Conservation (phyloP, 2,797 vertebrate species). For the Anguilla pacifica region DNA sequence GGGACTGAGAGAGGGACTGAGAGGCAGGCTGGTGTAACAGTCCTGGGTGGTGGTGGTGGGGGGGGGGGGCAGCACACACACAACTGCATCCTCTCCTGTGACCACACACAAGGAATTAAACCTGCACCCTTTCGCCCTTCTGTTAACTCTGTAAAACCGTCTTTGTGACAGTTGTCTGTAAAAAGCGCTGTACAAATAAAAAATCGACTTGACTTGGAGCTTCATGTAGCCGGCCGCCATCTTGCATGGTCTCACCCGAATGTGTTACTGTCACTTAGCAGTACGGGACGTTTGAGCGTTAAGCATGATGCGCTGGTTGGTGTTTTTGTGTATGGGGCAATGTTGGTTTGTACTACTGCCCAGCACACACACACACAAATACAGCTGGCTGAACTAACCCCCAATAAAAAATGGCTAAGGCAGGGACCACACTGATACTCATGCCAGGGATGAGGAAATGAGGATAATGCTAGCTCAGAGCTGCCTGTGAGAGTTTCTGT, state of each 20-base stretch:
- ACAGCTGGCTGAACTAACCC: constrained; percentile 63
- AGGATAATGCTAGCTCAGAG: background rate
- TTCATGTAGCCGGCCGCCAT: background rate
- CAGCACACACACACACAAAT: constrained; percentile 50
- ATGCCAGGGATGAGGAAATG: background rate
- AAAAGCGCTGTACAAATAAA: too few relatives aligned
- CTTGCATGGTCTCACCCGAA: background rate
- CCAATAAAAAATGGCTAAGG: constrained; percentile 39
- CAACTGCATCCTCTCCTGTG: background rate
- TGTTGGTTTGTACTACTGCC: constrained; percentile 28
- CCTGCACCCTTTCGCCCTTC: too few relatives aligned
- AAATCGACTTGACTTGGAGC: too few relatives aligned
- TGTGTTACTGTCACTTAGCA: background rate
- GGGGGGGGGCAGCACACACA: background rate
- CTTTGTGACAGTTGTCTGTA: too few relatives aligned
- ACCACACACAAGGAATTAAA: background rate
- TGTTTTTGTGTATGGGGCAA: background rate
- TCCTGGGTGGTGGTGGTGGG: background rate
- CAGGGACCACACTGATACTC: constrained; percentile 33
- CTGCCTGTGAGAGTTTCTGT: background rate
- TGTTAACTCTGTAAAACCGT: too few relatives aligned
- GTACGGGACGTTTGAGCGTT: background rate
- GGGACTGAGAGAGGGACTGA: too few relatives aligned
- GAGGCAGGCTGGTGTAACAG: background rate
- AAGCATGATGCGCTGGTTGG: background rate